Base-by-base conservation (phyloP, 2,113 vertebrate species). In the Macheiramphus alcinus region DNA sequence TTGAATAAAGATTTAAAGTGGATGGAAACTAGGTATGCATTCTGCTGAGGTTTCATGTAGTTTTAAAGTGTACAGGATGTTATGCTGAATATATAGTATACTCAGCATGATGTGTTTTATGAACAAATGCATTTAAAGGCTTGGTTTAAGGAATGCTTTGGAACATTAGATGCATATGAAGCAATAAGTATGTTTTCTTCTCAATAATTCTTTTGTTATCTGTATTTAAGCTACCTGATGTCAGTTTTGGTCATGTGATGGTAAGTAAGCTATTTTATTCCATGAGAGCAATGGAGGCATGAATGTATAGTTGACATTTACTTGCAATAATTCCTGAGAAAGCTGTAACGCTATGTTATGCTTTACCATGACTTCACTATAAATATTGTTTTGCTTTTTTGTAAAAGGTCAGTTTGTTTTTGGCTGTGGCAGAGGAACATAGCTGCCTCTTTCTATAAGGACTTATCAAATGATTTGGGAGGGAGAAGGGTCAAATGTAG, bases 241-340 rank as follows among this genome's bases (percentile, higher is more conserved):
- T 97, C 90, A 97, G 97, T 91, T 98, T 98, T 96, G 97, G 97
- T 70, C 97, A 97, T 53, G 87, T 98, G 80, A 97, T 97, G 97
- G 97, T 98, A 91, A 97, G 97, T 97, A 80, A 68, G 22, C 22
- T 72, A 19, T 82, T 95, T 84, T 76, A 75, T 83, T 95, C 45
- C 43, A 32, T 66, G 62, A 68, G 27, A 86, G 9, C 59, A 85
- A 3, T 66, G 8, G n/a, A 65, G 7, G n/a, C 19, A 73, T 8
- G 3, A 89, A 70, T 58, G 12, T 67, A 21, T 50, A 14, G 53
- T 58, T 95, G 91, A 80, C n/a, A 68, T 94, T 92, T 91, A 84
- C 74, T 87, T 79, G 34, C 40, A 85, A 11, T 72, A 94, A 59
- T 76, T 87, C 62, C 53, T 4, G 1, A 93, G 73, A 89, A 92